Evolutionary conservation across 2,113 vertebrate species (phyloP), one percentile per base, ranked within the genome.

Genomic region (Catharus minimus): DNA sequence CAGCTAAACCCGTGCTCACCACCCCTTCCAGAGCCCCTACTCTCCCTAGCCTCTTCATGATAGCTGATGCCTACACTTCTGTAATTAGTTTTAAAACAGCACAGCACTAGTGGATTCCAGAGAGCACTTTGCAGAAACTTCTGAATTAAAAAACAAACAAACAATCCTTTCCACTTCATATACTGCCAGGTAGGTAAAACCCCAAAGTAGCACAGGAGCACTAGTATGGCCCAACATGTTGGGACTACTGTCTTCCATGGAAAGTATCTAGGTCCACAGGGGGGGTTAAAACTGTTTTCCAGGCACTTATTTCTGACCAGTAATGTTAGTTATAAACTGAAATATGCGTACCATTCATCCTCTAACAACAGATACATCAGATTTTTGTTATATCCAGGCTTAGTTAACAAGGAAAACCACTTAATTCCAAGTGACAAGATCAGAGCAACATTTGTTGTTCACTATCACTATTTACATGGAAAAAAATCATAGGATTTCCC

Each of bases 291-390:
- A 79, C 11, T 55, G 7, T 26, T 76, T 71, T 75, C 27, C 33
- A 75, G 32, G 61, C 15, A 78, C 22, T 9, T 36, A 61, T 62
- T 89, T 88, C 50, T 86, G 26, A 85, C 24, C n/a, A 93, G 27
- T 32, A 44, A 19, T 9, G 20, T 55, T 78, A 26, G 24, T 43
- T 15, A 50, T 58, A 47, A 85, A 82, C 17, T 27, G 36, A 91
- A 82, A 85, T 46, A 41, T 3, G 82, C 15, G 28, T 65, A 57
- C 76, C 20, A 84, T 86, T 62, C 49, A 72, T 26, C 20, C 28
- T 61, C 9, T 43, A 52, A 16, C 27, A 93, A 88, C 18, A 82
- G 32, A 64, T 60, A 87, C 6, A 30, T 67, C 19, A 50, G 41
- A 52, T 84, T 69, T 61, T 33, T 86, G 9, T 56, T 73, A 72